phyloP scores from a whole-genome alignment of 1,140 invertebrate species.

The Cherax quadricarinatus region DNA sequence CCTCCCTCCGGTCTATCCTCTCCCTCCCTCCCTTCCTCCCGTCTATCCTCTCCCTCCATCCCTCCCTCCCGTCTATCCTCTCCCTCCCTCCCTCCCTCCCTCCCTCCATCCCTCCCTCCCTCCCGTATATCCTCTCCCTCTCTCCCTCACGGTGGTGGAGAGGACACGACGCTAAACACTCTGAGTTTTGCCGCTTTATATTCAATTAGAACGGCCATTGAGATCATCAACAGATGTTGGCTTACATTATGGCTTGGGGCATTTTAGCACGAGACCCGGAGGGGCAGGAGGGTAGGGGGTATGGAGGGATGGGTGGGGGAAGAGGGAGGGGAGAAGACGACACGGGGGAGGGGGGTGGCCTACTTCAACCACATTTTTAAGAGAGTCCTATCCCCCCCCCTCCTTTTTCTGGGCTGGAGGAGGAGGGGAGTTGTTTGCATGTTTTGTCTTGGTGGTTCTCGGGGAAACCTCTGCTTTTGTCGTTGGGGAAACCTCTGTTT shows the following conservation, averaged over 20 bases:
- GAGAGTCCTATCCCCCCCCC: too few species aligned
- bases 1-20: background rate
- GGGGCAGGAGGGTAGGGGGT: background rate
- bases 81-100: background rate
- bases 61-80: background rate
- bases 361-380: too few species aligned
- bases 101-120: background rate
- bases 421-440: background rate
- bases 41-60: background rate
- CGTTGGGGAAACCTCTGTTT: too few species aligned
- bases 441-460: background rate
- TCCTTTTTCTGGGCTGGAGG: too few species aligned
- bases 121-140: background rate
- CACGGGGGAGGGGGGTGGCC: background rate
- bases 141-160: background rate
- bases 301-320: background rate
- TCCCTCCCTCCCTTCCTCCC: background rate
- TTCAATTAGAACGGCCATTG: slow-evolving; percentile 68
- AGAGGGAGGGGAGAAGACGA: background rate
- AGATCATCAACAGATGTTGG: slow-evolving; percentile 66
- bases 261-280: slow-evolving; percentile 49
- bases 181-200: slow-evolving; percentile 66
- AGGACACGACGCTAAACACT: slow-evolving; percentile 65
- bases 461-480: too few species aligned
- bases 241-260: slow-evolving; percentile 53